phyloP scores from a whole-genome alignment of 2,888 invertebrate genomes.

The Heliconius ethilla region DNA sequence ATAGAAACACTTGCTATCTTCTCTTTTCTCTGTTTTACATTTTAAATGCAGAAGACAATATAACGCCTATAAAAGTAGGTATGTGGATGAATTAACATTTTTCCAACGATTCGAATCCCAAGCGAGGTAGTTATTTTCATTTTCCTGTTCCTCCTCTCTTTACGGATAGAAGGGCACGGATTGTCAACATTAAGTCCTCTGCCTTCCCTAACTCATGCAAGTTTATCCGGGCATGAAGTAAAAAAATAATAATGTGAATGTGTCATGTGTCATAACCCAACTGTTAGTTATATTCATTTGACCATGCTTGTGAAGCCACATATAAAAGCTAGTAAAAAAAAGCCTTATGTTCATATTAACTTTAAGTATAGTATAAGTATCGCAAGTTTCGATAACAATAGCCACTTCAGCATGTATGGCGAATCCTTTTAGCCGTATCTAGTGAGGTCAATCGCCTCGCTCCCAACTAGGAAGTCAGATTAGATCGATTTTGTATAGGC shows the following conservation, averaged over 20 bases:
- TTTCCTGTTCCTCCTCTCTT: not conserved
- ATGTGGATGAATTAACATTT: too few relatives aligned
- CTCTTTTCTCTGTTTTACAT: too few relatives aligned
- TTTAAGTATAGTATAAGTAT: conserved; percentile 1
- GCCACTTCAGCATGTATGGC: not conserved
- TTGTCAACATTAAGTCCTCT: too few relatives aligned
- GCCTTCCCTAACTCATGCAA: too few relatives aligned
- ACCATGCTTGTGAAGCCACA: not conserved
- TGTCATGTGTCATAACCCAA: too few relatives aligned
- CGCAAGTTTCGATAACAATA: conserved; percentile 9
- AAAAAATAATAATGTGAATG: too few relatives aligned
- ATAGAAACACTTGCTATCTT: too few relatives aligned
- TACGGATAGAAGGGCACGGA: not conserved
- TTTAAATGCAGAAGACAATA: not conserved
- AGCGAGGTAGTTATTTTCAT: not conserved
- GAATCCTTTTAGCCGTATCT: conserved; percentile 9
- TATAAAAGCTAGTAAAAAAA: not conserved
- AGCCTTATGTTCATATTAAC: not conserved
- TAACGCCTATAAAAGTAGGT: not conserved
- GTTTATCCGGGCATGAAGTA: too few relatives aligned
- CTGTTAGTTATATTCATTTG: too few relatives aligned
- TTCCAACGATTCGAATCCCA: not conserved
- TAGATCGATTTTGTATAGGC: conserved; percentile 34
- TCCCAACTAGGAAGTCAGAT: conserved; percentile 36
- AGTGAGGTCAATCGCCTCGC: conserved; percentile 33